phyloP scores from a whole-genome alignment of 2,797 vertebrate genomes.

The Zonotrichia albicollis region DNA sequence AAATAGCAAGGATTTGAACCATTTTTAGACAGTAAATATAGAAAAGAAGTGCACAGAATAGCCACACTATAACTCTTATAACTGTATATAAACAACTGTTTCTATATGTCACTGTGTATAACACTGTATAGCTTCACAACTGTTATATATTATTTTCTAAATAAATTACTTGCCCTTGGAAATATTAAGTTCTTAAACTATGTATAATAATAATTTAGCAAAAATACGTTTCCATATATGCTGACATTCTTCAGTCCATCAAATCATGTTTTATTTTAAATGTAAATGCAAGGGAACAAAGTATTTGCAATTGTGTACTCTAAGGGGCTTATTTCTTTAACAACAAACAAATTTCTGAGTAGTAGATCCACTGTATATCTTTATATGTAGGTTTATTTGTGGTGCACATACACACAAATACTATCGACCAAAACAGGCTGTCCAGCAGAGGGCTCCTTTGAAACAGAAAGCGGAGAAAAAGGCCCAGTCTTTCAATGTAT shows the following conservation, averaged over 20 bases:
- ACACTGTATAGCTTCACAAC: neutral
- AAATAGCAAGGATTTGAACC: slow-evolving; percentile 27
- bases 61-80: neutral
- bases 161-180: slow-evolving; percentile 59
- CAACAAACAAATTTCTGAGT: slow-evolving; percentile 30
- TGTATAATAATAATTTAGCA: slow-evolving; percentile 64
- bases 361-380: slow-evolving; percentile 24
- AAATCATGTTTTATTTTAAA: slow-evolving; percentile 62
- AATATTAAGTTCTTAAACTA: slow-evolving; percentile 73
- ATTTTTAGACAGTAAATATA: slow-evolving; percentile 41
- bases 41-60: slow-evolving; percentile 59
- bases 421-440: slow-evolving; percentile 36
- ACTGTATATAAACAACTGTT: neutral
- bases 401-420: neutral
- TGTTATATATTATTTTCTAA: slow-evolving; percentile 55
- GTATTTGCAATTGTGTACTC: slow-evolving; percentile 25
- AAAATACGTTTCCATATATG: slow-evolving; percentile 49
- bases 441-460: slow-evolving; percentile 84
- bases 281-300: slow-evolving; percentile 46
- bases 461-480: slow-evolving; percentile 73
- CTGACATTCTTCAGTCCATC: slow-evolving; percentile 45
- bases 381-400: neutral
- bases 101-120: neutral
- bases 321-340: slow-evolving; percentile 24
- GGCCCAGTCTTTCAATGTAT: slow-evolving; percentile 37